These are phyloP conservation scores for Tetramorium bicarinatum DNA, from an alignment of 2,888 invertebrate species.

Conservation along the genomic window DNA sequence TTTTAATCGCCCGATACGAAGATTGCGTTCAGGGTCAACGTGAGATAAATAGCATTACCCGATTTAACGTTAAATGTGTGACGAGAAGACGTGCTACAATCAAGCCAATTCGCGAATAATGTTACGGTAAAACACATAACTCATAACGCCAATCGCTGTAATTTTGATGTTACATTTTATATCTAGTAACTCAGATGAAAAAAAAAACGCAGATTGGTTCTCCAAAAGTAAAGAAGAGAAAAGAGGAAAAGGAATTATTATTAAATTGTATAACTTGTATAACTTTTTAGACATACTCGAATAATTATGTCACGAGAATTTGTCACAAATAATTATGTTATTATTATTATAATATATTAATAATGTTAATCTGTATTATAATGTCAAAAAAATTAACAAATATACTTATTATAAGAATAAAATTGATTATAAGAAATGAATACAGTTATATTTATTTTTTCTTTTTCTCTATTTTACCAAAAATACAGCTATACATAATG, in stretches of 20 bases:
- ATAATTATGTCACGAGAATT: neutral
- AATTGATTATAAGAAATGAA: neutral
- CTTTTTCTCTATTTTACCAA: neutral
- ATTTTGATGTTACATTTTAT: neutral
- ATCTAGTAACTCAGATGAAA: neutral
- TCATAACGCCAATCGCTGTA: slow-evolving; percentile 8
- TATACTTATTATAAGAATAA: neutral
- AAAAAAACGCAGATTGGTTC: neutral
- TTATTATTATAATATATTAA: slow-evolving; percentile 22
- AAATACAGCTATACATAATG: neutral
- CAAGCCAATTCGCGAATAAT: neutral
- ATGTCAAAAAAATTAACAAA: neutral
- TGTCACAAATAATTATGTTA: neutral
- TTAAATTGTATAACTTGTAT: neutral
- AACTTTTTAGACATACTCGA: neutral
- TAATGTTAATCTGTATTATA: slow-evolving; percentile 5
- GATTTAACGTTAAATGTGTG: slow-evolving; percentile 16
- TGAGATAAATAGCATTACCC: slow-evolving; percentile 39
- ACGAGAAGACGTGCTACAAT: neutral
- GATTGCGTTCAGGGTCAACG: slow-evolving; percentile 39
- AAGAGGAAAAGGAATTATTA: neutral
- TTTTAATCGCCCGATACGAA: slow-evolving; percentile 39
- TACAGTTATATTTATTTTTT: neutral
- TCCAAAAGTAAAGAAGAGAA: neutral
- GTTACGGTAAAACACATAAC: slow-evolving; percentile 21